A percentile compares a stretch with the other conserved stretches of the same genome.
These are phyloP conservation scores for Sander lucioperca DNA, from an alignment of 2,113 vertebrate genomes.

Conservation along the genomic window DNA sequence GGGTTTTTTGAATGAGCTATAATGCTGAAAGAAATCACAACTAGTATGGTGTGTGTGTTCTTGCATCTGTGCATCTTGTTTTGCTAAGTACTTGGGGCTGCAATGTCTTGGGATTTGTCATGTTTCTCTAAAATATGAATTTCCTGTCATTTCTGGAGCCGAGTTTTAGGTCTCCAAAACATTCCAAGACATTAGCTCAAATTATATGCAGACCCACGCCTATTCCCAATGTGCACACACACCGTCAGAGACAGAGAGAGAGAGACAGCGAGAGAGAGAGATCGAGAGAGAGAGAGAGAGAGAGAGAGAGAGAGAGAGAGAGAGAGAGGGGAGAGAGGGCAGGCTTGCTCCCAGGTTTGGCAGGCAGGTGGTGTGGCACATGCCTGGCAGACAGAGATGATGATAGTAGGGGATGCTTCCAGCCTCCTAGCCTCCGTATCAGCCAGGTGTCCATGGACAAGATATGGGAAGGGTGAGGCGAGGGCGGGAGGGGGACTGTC, in stretches of 20 bases:
- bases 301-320: slow-evolving; percentile 17
- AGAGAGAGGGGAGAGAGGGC: slow-evolving; percentile 31
- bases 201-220: slow-evolving; percentile 59
- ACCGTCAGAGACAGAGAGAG: slow-evolving; percentile 13
- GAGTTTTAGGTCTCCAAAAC: slow-evolving; percentile 31
- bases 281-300: neutral
- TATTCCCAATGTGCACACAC: slow-evolving; percentile 32
- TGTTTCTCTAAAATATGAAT: slow-evolving; percentile 43
- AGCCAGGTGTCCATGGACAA: slow-evolving; percentile 70
- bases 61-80: slow-evolving; percentile 21
- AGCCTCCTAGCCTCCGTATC: slow-evolving; percentile 61
- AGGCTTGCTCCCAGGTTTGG: slow-evolving; percentile 60
- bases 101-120: slow-evolving; percentile 29
- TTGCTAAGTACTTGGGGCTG: slow-evolving; percentile 18
- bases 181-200: slow-evolving; percentile 53
- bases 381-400: slow-evolving; percentile 72
- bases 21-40: neutral
- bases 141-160: slow-evolving; percentile 10
- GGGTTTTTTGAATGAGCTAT: slow-evolving; percentile 3
- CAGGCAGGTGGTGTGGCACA: slow-evolving; percentile 61
- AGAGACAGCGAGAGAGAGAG: slow-evolving; percentile 11
- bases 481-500: slow-evolving; percentile 43
- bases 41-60: slow-evolving; percentile 9
- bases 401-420: slow-evolving; percentile 72
- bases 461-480: slow-evolving; percentile 53